These are phyloP conservation scores for Neoniphon sammara DNA, from an alignment of 2,797 vertebrate species.

Conservation along the genomic window DNA sequence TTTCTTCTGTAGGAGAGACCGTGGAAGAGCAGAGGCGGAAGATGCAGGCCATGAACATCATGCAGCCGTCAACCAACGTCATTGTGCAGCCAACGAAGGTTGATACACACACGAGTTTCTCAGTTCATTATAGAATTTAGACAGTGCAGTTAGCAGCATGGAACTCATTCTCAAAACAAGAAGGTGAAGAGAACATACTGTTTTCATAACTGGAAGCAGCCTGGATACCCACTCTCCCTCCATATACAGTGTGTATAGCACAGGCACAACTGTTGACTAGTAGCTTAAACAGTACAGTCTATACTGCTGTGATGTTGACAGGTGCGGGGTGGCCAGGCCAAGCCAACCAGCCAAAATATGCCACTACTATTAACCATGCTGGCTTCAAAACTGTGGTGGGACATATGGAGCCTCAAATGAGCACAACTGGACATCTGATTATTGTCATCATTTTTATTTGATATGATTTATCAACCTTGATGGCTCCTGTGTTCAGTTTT, in stretches of 20 bases:
- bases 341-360: slow-evolving; percentile 41
- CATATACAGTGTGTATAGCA: neutral
- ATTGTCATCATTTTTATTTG: slow-evolving; percentile 18
- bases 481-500: slow-evolving; percentile 11
- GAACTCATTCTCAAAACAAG: neutral
- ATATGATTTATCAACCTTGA: slow-evolving; percentile 19
- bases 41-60: slow-evolving; percentile 53
- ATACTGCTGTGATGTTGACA: slow-evolving; percentile 53
- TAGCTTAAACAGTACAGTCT: neutral
- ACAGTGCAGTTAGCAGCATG: neutral
- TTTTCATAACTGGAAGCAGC: neutral
- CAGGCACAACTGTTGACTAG: neutral
- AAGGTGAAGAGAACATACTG: neutral
- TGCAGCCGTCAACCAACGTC: slow-evolving; percentile 76
- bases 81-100: slow-evolving; percentile 80
- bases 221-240: neutral
- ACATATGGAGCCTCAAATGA: slow-evolving; percentile 50
- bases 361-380: slow-evolving; percentile 39
- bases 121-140: neutral
- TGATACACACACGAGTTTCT: neutral
- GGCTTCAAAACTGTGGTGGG: slow-evolving; percentile 15
- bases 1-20: slow-evolving; percentile 75
- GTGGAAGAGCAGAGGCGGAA: slow-evolving; percentile 74
- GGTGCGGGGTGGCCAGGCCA: slow-evolving; percentile 44
- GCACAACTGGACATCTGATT: slow-evolving; percentile 3